Conservation (phyloP, 1,140 invertebrate genomes). For the Galleria mellonella region DNA sequence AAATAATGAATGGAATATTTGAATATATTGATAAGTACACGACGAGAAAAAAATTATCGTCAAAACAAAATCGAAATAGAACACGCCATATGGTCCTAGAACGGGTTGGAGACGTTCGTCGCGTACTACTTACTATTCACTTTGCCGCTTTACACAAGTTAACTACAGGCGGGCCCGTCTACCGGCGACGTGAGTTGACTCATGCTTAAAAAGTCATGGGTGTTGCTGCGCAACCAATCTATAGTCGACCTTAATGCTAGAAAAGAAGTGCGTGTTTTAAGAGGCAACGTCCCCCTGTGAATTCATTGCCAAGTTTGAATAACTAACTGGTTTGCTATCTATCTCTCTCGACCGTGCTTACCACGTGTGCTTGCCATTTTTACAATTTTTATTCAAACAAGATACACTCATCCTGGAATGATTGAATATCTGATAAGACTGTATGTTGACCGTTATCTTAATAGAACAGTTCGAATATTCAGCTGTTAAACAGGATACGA, state of each 20-base stretch:
- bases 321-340: conserved; percentile 56
- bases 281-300: conserved; percentile 11
- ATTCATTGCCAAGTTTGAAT: conserved; percentile 67
- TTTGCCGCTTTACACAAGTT: conserved; percentile 41
- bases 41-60: background rate
- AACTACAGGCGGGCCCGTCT: conserved; percentile 49
- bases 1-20: too few species aligned
- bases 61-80: conserved; percentile 30
- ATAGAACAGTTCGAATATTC: conserved; percentile 13
- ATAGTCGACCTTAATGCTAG: conserved; percentile 9
- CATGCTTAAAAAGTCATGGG: conserved; percentile 34
- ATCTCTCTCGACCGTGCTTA: conserved; percentile 37
- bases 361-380: conserved; percentile 42
- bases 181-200: conserved; percentile 22
- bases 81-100: conserved; percentile 13
- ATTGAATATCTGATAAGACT: conserved; percentile 9
- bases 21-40: too few species aligned
- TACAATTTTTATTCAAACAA: conserved; percentile 25
- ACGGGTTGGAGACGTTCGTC: conserved; percentile 30
- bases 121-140: conserved; percentile 57
- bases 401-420: too few species aligned
- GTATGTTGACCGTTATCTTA: conserved; percentile 17
- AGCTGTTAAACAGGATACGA: conserved; percentile 41
- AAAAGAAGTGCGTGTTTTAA: conserved; percentile 24
- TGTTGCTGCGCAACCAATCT: conserved; percentile 6